Conservation (phyloP, 2,888 invertebrate species). For the Drosophila formosana region DNA sequence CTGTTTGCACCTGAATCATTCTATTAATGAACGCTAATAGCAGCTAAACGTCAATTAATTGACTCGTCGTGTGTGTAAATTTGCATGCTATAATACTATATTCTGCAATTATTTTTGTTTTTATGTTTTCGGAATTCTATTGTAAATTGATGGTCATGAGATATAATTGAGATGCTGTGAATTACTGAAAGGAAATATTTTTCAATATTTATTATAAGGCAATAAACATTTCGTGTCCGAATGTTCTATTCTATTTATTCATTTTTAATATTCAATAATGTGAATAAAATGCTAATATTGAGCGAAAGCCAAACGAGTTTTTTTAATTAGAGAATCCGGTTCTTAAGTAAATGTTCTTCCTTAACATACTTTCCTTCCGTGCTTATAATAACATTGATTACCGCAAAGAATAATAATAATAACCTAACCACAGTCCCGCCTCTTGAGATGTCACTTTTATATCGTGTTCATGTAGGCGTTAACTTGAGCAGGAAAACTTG, state of each 20-base stretch:
- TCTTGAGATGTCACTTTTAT: background rate
- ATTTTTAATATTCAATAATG: background rate
- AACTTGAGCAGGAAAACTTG: constrained; percentile 5
- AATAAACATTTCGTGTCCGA: too few relatives aligned
- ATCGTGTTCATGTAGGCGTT: background rate
- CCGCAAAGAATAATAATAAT: background rate
- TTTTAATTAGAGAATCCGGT: background rate
- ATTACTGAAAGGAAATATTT: background rate
- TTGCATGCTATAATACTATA: constrained; percentile 1
- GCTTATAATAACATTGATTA: background rate
- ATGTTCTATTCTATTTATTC: background rate
- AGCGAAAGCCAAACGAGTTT: background rate
- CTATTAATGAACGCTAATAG: constrained; percentile 55
- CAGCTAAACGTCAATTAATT: constrained; percentile 63
- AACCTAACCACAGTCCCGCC: background rate
- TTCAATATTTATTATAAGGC: too few relatives aligned
- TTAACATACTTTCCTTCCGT: background rate
- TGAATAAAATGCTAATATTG: background rate
- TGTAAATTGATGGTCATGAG: constrained; percentile 41
- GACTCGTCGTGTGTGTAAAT: constrained; percentile 33
- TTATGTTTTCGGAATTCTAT: constrained; percentile 21
- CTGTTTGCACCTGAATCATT: constrained; percentile 40
- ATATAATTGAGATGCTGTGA: constrained; percentile 18
- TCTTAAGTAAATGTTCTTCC: background rate
- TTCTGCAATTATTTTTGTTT: constrained; percentile 1